Evolutionary conservation across 2,113 vertebrate genomes (phyloP).

Genomic region (Grallaria varia): DNA sequence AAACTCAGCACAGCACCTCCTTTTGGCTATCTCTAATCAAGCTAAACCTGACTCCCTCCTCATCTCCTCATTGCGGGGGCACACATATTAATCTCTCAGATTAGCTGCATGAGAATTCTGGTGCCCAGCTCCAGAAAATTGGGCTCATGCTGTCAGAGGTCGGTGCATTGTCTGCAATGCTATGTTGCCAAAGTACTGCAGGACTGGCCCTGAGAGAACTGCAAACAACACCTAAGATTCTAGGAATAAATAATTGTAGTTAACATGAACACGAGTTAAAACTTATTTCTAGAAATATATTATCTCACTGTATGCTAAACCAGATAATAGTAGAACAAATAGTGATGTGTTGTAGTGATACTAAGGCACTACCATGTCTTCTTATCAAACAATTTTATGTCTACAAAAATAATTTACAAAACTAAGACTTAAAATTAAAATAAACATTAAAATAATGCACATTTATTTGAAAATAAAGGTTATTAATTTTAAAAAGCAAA

Average conservation of each 20-base stretch:
- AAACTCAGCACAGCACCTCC: neutral
- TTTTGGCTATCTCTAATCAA: neutral
- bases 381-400: neutral
- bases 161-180: neutral
- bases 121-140: neutral
- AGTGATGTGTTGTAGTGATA: neutral
- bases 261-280: neutral
- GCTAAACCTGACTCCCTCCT: neutral
- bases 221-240: neutral
- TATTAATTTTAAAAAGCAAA: neutral
- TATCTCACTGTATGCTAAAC: neutral
- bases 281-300: neutral
- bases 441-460: neutral
- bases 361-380: neutral
- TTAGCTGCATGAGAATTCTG: neutral
- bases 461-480: neutral
- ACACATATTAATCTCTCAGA: neutral
- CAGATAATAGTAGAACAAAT: neutral
- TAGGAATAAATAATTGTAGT: neutral
- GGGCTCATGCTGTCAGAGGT: neutral
- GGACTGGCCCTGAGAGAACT: neutral
- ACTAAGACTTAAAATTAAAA: neutral
- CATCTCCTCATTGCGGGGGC: accelerated
- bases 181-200: neutral
- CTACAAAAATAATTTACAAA: neutral